Evolutionary conservation across 2,888 invertebrate genomes (phyloP).

Genomic region (Luperina testacea): DNA sequence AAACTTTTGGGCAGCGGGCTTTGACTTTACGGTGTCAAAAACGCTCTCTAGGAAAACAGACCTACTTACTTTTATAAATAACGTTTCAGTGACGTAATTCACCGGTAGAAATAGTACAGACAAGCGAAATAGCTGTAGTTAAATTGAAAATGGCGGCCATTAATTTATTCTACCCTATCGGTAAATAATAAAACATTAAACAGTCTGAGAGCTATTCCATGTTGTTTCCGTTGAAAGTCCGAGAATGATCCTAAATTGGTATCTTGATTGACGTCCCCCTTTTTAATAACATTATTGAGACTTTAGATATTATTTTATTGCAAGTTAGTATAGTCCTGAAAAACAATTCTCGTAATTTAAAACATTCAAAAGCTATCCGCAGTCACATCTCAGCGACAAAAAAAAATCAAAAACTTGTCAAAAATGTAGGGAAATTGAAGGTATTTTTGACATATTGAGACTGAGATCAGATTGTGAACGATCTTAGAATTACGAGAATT

Average conservation of each 20-base stretch:
- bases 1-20: too few species aligned
- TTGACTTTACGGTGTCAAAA: too few species aligned
- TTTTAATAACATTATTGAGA: background rate
- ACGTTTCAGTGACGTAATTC: background rate
- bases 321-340: background rate
- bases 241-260: conserved; percentile 19
- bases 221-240: conserved; percentile 15
- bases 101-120: background rate
- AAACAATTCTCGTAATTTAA: background rate
- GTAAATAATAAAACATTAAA: conserved; percentile 47
- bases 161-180: conserved; percentile 4
- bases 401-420: too few species aligned
- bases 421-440: too few species aligned
- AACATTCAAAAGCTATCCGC: too few species aligned
- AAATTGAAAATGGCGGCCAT: conserved; percentile 7
- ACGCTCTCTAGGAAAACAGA: too few species aligned
- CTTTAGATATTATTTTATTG: background rate
- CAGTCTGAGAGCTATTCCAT: conserved; percentile 42
- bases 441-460: too few species aligned
- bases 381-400: too few species aligned
- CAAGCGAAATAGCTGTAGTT: background rate
- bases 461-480: too few species aligned
- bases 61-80: too few species aligned
- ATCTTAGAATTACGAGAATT: too few species aligned
- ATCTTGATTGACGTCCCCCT: conserved; percentile 32